phyloP scores from a whole-genome alignment of 2,888 invertebrate genomes.

The Tuta absoluta region DNA sequence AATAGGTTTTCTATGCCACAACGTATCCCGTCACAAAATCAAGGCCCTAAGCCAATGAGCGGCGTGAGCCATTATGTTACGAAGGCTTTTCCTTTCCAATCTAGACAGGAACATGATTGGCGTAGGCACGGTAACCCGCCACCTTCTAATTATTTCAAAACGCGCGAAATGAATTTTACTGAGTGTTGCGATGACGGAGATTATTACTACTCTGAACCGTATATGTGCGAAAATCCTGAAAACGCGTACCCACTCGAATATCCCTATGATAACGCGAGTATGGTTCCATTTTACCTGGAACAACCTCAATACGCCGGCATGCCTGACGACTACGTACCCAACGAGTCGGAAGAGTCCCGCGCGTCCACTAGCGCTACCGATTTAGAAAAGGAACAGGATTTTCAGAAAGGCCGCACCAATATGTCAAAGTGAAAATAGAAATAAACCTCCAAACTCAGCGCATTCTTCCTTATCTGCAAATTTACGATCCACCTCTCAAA shows the following conservation, averaged over 20 bases:
- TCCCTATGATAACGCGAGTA: neutral
- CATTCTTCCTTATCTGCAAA: neutral
- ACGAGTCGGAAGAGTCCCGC: neutral
- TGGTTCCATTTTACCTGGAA: no score
- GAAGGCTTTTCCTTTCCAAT: conserved; percentile 18
- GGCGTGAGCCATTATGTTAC: conserved; percentile 32
- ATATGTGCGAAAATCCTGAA: neutral
- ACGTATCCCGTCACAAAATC: neutral
- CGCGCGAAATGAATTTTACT: conserved; percentile 36
- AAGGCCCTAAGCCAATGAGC: conserved; percentile 33
- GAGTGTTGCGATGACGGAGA: conserved; percentile 22
- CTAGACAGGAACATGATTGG: conserved; percentile 37
- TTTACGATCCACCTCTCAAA: no score
- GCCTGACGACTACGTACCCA: neutral
- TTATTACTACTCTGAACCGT: neutral
- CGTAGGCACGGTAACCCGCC: conserved; percentile 36
- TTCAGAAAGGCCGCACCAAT: neutral
- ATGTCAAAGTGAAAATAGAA: conserved; percentile 5
- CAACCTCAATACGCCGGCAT: neutral
- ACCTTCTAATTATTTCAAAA: conserved; percentile 39
- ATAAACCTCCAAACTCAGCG: conserved; percentile 10
- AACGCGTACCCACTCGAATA: neutral
- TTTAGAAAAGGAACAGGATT: neutral
- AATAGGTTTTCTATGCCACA: neutral
- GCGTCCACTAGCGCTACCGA: neutral